Evolutionary conservation across 1,140 invertebrate genomes (phyloP), one percentile per base, ranked within the genome.

Genomic region (Kradibia gibbosae): DNA sequence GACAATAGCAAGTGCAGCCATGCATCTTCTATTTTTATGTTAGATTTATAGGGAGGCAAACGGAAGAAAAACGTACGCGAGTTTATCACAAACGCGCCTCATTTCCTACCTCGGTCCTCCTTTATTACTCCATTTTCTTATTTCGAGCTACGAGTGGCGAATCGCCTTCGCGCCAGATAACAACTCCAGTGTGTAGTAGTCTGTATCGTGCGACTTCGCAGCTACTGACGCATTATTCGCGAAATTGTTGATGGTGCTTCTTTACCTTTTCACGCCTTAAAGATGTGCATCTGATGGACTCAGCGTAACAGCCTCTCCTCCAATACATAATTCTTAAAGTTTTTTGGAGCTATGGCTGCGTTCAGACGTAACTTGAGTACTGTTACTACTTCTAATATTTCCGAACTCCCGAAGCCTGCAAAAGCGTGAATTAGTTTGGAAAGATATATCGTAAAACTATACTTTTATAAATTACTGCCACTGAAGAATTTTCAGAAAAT

Each of bases 1-100:
- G 20, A 57, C 13, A 48, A 77, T 62, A 10, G 36, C 15, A 39
- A 4, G 36, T 2, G 22, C 10, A 17, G 50, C 7, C 53, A 50
- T 78, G 72, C 70, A 45, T 80, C 42, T 83, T 84, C 67, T 53
- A 82, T 74, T 89, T 90, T 89, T 88, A 89, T 87, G 86, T 81
- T 84, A 87, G 87, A 90, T 90, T 90, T 90, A 90, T 88, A 86
- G 87, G 83, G 85, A 87, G 83, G 85, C 88, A 90, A 90, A 90
- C 90, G 89, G 89, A 90, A 88, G 86, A 87, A 87, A 87, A 88
- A 89, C 85, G 88, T 88, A 85, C 87, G 85, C 89, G 89, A 89
- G 88, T 90, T 90, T 90, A 89, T 86, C 87, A 87, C 88, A 85
- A 85, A 87, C 85, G 86, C 87, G 86, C 83, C 83, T 81, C 70